Base-by-base conservation (phyloP, 37 sponge, comb jelly and placozoan species). In the Crambe crambe region DNA sequence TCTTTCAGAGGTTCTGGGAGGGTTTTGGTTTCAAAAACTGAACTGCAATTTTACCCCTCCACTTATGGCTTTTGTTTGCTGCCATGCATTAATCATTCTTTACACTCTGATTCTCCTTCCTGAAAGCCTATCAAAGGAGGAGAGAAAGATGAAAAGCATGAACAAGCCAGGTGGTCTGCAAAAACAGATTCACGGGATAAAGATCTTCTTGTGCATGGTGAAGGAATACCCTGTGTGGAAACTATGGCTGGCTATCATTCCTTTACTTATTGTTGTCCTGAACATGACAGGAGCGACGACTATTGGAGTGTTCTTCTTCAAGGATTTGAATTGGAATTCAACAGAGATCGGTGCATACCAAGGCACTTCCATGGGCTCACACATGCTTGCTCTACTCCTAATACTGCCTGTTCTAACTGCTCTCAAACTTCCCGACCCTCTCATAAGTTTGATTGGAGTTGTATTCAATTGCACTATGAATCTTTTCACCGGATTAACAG, bases 91-190 rank as follows among this genome's bases (percentile, higher is more conserved):
- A 0, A 57, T 59, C 22, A 54, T 84, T 20, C 5, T 81, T 21
- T 90, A 85, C 51, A 64, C 62, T 17, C 6, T 82, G 20, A 3
- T 90, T 31, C 66, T 79, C 30, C 70, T 90, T 12, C 86, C 86
- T 3, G 91, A 85, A 34, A 73, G 80, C 5, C 44, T 87, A 8
- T 58, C 30, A 20, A 15, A 40, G 1, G 17, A 68, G 0, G 58
- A 69, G 58, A 74, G 76, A 41, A 30, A 26, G 1, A 37, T 23
- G 17, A 58, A 37, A 32, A 34, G 39, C 8, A 0, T 27, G 37
- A 42, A n/a, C 2, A 35, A 47, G 0, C 65, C 37, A 15, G 56
- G 30, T 1, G 63, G 76, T 0, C 31, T 74, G 3, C 32, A 57
- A 25, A 22, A 56, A 35, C 69, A 73, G 15, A 15, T 68, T 1